These are phyloP conservation scores for Chrysomallon squamiferum DNA, from an alignment of 1,140 invertebrate species.

Conservation along the genomic window DNA sequence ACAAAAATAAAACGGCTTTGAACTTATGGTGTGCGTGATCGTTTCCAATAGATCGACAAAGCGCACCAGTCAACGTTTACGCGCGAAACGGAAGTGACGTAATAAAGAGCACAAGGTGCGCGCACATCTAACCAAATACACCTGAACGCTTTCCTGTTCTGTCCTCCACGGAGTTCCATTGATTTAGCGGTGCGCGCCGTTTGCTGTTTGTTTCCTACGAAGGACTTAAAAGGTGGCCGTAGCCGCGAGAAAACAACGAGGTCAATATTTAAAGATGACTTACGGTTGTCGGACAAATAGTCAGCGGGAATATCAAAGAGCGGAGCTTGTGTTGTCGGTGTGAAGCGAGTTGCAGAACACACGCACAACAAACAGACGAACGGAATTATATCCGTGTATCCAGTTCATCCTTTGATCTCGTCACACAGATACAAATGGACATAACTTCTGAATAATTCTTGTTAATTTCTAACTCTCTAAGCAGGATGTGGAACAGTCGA, in stretches of 20 bases:
- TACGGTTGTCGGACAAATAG: conserved; percentile 4
- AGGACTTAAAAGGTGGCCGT: conserved; percentile 6
- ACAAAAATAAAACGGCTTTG: no score
- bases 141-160: neutral
- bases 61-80: no score
- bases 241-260: neutral
- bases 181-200: neutral
- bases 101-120: neutral
- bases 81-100: neutral
- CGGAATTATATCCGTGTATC: conserved; percentile 7
- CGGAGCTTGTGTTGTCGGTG: neutral
- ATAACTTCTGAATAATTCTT: conserved; percentile 2
- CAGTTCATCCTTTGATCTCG: conserved; percentile 3
- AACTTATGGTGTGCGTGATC: no score
- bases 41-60: no score
- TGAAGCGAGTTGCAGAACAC: neutral
- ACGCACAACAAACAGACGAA: neutral
- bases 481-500: no score
- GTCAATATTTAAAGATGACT: conserved; percentile 7
- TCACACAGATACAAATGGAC: conserved; percentile 1
- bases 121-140: conserved; percentile 5
- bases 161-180: neutral
- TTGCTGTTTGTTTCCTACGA: conserved; percentile 1
- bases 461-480: no score
- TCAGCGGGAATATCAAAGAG: conserved; percentile 3